Percentiles rank a stretch among this genome's conserved stretches.
These are phyloP conservation scores for Peromyscus aztecus DNA, from an alignment of 2,797 vertebrate genomes.

Conservation along the genomic window DNA sequence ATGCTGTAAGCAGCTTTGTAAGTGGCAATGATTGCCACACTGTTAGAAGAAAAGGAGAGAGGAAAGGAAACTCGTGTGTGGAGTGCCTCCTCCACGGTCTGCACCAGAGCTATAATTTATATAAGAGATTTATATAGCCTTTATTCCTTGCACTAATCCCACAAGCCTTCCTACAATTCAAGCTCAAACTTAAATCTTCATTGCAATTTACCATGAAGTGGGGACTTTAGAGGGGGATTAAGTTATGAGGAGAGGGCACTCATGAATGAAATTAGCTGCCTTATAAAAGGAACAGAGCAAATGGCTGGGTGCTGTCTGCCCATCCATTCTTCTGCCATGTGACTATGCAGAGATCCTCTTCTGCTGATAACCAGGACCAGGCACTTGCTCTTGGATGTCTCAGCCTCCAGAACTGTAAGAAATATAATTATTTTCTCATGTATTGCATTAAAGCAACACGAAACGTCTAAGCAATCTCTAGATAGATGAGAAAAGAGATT, in stretches of 20 bases:
- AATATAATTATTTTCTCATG: background rate
- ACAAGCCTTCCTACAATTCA: background rate
- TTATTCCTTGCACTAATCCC: conserved; percentile 41
- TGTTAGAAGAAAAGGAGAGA: background rate
- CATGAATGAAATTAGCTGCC: background rate
- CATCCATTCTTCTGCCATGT: background rate
- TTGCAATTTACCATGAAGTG: background rate
- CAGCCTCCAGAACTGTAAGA: background rate
- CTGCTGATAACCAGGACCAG: background rate
- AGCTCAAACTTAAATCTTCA: background rate
- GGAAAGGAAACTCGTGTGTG: background rate
- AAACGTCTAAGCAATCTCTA: background rate
- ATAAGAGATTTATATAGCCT: background rate
- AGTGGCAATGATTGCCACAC: background rate
- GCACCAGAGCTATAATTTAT: background rate
- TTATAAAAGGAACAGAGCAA: background rate
- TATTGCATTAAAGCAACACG: background rate
- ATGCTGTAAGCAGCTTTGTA: background rate
- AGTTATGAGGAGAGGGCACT: background rate
- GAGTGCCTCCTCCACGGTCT: background rate
- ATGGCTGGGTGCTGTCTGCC: background rate
- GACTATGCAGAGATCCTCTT: background rate
- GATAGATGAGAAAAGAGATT: background rate
- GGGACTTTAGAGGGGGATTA: background rate
- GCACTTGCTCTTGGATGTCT: background rate